Conservation (phyloP, 2,888 invertebrate species). For the Volucella bombylans region DNA sequence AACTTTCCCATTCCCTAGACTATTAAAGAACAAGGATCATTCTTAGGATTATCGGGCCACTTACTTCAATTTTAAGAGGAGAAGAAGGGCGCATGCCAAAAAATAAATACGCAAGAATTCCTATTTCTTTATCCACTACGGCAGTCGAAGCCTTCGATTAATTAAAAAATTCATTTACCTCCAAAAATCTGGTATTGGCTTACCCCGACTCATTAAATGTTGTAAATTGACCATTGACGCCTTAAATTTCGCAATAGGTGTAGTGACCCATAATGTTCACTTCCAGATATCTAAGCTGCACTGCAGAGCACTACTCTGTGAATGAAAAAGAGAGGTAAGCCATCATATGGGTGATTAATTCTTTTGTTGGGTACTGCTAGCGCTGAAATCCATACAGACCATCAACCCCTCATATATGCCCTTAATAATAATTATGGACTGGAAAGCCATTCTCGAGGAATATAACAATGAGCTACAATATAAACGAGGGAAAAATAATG, state of each 20-base stretch:
- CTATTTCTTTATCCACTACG: constrained; percentile 3
- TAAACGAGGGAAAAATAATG: neutral
- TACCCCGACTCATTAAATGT: constrained; percentile 25
- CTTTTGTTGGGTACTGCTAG: constrained; percentile 2
- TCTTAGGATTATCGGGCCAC: constrained; percentile 66
- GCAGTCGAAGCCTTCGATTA: constrained; percentile 21
- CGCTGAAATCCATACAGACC: neutral
- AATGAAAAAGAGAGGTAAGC: constrained; percentile 29
- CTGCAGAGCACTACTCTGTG: constrained; percentile 10
- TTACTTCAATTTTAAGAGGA: constrained; percentile 63
- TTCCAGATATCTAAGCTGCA: constrained; percentile 15
- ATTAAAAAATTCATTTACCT: constrained; percentile 38
- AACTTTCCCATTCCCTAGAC: constrained; percentile 60
- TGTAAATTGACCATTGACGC: constrained; percentile 23
- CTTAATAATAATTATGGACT: too few relatives aligned
- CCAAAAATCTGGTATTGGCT: constrained; percentile 13
- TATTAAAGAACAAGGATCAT: constrained; percentile 58
- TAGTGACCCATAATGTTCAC: constrained; percentile 9
- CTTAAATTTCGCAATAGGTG: constrained; percentile 16
- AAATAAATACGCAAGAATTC: constrained; percentile 40
- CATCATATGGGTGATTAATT: constrained; percentile 14
- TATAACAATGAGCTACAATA: too few relatives aligned
- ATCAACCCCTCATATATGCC: too few relatives aligned
- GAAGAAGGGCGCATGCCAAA: constrained; percentile 49
- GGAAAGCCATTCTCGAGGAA: too few relatives aligned